phyloP scores from a whole-genome alignment of 2,888 invertebrate species.

The Drosophila pseudotalamancana region DNA sequence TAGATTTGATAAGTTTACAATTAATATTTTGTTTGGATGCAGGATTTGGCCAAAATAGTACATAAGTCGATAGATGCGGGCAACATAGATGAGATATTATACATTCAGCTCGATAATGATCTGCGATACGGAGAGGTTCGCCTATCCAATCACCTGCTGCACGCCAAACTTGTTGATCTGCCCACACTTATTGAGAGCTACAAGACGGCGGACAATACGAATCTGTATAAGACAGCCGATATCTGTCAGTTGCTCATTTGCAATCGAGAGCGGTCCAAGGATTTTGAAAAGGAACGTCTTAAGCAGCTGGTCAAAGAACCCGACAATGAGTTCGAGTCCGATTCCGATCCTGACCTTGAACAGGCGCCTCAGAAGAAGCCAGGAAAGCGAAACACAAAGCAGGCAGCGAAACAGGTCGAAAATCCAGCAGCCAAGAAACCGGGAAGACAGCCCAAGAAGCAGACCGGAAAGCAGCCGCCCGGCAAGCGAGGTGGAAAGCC shows the following conservation, averaged over 20 bases:
- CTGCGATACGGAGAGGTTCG: constrained; percentile 94
- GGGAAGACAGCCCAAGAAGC: background rate
- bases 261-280: constrained; percentile 89
- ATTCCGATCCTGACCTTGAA: background rate
- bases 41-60: constrained; percentile 89
- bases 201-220: constrained; percentile 97
- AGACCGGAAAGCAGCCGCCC: background rate
- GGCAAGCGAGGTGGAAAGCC: background rate
- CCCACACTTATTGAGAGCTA: constrained; percentile 95
- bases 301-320: too few relatives aligned
- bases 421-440: background rate
- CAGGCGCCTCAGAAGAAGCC: background rate
- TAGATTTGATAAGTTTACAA: background rate
- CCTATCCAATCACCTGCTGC: constrained; percentile 93
- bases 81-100: constrained; percentile 92
- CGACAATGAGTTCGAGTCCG: too few relatives aligned
- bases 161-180: constrained; percentile 94
- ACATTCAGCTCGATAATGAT: constrained; percentile 93
- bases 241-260: constrained; percentile 96
- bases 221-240: constrained; percentile 98
- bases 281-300: background rate
- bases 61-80: constrained; percentile 90
- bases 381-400: background rate
- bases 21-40: background rate
- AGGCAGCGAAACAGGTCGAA: background rate